Base-by-base conservation (phyloP, 1,140 invertebrate species). In the Drosophila murphyi region DNA sequence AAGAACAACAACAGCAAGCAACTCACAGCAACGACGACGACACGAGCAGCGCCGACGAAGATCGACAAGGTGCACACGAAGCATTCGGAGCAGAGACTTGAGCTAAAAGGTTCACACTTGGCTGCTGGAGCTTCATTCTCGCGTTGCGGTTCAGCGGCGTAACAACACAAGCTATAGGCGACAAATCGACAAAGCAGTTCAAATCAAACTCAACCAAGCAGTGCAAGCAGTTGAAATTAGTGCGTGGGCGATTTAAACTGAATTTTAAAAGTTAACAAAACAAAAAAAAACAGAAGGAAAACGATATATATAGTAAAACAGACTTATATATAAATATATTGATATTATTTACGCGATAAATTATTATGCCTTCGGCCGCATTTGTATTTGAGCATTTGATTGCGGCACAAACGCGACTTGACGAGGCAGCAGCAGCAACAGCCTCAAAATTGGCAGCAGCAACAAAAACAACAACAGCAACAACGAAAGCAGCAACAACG, bases 341-440 rank as follows among this genome's bases (percentile, higher is more conserved):
- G 47, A 28, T 28, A 56, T 62, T 39, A 7, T 47, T 3, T 47
- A 64, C 65, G 67, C 47, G 41, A 70, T 65, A 43, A 29, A 54
- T 28, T 72, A 89, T 85, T 75, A 89, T 89, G 85, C 85, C 85
- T 89, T 89, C 85, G 37, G 81, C 85, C 48, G 77, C 74, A 71
- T 89, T 89, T 78, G 80, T 91, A 54, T 78, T 90, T 34, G 90
- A 91, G 83, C 90, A 91, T 77, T 82, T 91, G 48, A 88, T 91
- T 79, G 78, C 83, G 71, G 90, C 90, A 74, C 86, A 91, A 82
- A 63, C 76, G 56, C 85, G 85, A 65, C 78, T 89, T 56, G 76
- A 90, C 75, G 86, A 88, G 29, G 67, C 35, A 48, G 78, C 52
- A 54, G 69, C 72, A 59, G 32, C 20, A 54, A 35, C 73, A 31